These are phyloP conservation scores for Eupleurogrammus muticus DNA, from an alignment of 2,797 vertebrate genomes.

Conservation along the genomic window DNA sequence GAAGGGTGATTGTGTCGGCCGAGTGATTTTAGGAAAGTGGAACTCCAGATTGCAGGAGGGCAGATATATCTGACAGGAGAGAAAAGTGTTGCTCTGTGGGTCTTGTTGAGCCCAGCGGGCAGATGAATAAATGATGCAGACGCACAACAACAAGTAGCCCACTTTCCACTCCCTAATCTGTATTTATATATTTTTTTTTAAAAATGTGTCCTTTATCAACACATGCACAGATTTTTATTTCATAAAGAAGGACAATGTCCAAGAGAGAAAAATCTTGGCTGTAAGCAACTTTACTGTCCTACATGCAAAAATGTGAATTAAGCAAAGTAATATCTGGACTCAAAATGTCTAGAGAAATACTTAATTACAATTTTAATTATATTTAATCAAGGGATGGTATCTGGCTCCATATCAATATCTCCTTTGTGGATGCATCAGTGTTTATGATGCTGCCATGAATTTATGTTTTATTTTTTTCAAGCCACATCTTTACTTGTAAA, in stretches of 20 bases:
- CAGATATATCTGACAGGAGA: slow-evolving; percentile 47
- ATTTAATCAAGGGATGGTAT: no score
- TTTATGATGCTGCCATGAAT: no score
- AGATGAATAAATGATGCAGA: slow-evolving; percentile 32
- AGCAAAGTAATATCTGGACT: no score
- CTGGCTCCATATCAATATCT: no score
- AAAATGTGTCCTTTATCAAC: background rate
- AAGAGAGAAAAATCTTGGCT: background rate
- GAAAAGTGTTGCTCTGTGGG: slow-evolving; percentile 17
- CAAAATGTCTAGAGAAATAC: no score
- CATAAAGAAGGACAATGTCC: background rate
- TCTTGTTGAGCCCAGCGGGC: slow-evolving; percentile 3
- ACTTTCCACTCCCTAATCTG: background rate
- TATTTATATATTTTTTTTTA: background rate
- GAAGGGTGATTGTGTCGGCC: background rate
- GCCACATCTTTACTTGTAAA: no score
- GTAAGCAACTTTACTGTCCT: background rate
- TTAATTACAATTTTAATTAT: no score
- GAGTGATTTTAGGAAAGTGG: slow-evolving; percentile 18
- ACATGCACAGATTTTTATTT: background rate
- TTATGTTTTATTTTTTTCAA: no score
- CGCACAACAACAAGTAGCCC: slow-evolving; percentile 22
- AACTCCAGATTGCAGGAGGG: slow-evolving; percentile 37
- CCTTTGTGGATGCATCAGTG: no score
- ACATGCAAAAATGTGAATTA: background rate